A percentile compares a stretch with the other conserved stretches of the same genome.
Evolutionary conservation across 2,888 invertebrate species (phyloP).

Genomic region (Drosophila acutilabella): DNA sequence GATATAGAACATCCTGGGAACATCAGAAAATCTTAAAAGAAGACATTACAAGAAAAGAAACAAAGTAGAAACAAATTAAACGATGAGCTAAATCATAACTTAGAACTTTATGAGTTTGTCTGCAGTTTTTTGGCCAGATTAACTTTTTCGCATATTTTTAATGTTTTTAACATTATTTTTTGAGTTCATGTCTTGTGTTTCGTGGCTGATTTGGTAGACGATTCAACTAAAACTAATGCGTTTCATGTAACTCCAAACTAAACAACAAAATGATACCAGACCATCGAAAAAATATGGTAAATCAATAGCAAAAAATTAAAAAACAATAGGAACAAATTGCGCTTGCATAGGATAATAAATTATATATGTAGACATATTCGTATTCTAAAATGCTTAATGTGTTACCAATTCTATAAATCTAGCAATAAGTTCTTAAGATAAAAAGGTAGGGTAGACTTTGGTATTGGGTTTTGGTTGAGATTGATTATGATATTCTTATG

Average conservation of each 20-base stretch:
- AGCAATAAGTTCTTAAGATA: constrained; percentile 39
- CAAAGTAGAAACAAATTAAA: constrained; percentile 75
- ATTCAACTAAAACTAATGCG: constrained; percentile 62
- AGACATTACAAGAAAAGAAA: constrained; percentile 85
- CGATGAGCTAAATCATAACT: constrained; percentile 72
- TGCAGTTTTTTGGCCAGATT: constrained; percentile 38
- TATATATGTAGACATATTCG: constrained; percentile 36
- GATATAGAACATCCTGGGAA: constrained; percentile 97
- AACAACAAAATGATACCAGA: constrained; percentile 29
- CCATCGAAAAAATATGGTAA: constrained; percentile 32
- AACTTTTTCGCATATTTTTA: constrained; percentile 13
- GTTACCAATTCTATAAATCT: constrained; percentile 33
- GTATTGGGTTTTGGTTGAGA: constrained; percentile 15
- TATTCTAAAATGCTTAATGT: constrained; percentile 44
- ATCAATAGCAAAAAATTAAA: constrained; percentile 7
- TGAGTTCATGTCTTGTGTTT: constrained; percentile 52
- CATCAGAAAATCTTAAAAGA: constrained; percentile 90
- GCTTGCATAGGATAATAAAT: constrained; percentile 40
- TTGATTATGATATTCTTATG: background rate
- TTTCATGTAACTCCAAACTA: constrained; percentile 47
- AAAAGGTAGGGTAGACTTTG: constrained; percentile 27
- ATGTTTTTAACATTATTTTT: constrained; percentile 2
- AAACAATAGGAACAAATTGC: constrained; percentile 41
- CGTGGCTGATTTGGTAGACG: constrained; percentile 61
- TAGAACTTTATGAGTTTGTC: constrained; percentile 62